Evolutionary conservation across 2,797 vertebrate species (phyloP).

Genomic region (Danio jaintianensis): DNA sequence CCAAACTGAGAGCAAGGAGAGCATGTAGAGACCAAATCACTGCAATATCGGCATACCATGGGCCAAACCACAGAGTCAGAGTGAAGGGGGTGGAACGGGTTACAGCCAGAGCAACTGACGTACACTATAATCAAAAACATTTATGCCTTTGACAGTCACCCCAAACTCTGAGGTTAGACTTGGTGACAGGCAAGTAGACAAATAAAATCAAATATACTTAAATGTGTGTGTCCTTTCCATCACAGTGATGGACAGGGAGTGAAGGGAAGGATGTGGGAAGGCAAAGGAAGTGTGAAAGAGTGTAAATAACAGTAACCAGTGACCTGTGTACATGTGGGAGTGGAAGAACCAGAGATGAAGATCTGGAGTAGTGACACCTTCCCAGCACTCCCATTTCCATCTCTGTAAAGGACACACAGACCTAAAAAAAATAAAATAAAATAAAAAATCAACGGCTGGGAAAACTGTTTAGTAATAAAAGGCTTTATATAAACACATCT

Average conservation of each 20-base stretch:
- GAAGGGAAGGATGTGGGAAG: constrained; percentile 16
- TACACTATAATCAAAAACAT: constrained; percentile 59
- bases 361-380: constrained; percentile 43
- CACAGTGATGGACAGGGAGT: constrained; percentile 21
- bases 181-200: constrained; percentile 10
- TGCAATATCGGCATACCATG: constrained; percentile 53
- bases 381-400: constrained; percentile 52
- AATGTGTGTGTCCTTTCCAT: constrained; percentile 30
- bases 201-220: constrained; percentile 39
- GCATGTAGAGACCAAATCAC: constrained; percentile 53
- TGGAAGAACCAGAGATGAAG: constrained; percentile 51
- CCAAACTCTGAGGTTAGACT: constrained; percentile 47
- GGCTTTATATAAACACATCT: constrained; percentile 19
- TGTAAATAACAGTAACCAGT: constrained; percentile 57
- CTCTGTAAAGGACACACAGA: neutral
- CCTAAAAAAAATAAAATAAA: neutral
- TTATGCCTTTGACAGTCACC: constrained; percentile 48
- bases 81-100: constrained; percentile 37
- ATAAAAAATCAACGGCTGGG: neutral
- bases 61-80: constrained; percentile 54
- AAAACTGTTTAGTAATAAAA: constrained; percentile 12
- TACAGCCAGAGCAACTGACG: constrained; percentile 52
- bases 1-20: constrained; percentile 39
- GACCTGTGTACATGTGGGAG: constrained; percentile 55
- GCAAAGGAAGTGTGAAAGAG: constrained; percentile 43